Evolutionary conservation across 1,140 invertebrate genomes (phyloP).

Genomic region (Rhopalosiphum maidis): DNA sequence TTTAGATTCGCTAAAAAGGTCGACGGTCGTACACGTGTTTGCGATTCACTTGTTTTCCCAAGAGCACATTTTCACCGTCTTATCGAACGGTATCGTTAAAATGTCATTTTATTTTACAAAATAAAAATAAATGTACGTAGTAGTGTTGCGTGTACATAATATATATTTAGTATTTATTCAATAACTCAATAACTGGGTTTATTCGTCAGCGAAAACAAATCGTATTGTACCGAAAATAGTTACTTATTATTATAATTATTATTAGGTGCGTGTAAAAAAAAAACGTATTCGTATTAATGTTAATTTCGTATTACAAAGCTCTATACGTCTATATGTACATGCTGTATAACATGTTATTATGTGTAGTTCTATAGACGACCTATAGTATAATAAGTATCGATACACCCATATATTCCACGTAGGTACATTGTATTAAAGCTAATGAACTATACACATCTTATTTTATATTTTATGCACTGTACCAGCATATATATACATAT

Average conservation of each 20-base stretch:
- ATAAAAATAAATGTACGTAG: not conserved
- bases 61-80: slow-evolving; percentile 9
- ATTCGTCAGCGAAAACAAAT: not conserved
- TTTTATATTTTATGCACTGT: not conserved
- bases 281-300: not conserved
- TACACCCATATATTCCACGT: not conserved
- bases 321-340: too few relatives aligned
- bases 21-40: slow-evolving; percentile 23
- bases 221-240: not conserved
- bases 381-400: not conserved
- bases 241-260: not conserved
- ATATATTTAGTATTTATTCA: not conserved
- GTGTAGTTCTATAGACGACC: not conserved
- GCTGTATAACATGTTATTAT: not conserved
- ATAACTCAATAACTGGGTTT: not conserved
- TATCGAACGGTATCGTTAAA: not conserved
- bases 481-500: not conserved
- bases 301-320: not conserved
- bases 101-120: slow-evolving; percentile 30
- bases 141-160: not conserved
- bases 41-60: slow-evolving; percentile 41
- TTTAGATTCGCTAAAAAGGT: slow-evolving; percentile 41
- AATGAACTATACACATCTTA: not conserved
- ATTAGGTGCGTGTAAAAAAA: not conserved
- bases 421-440: not conserved